Percentiles rank a stretch among this genome's conserved stretches.
These are phyloP conservation scores for Pachyrhynchus sulphureomaculatus DNA, from an alignment of 1,140 invertebrate species.

Conservation along the genomic window DNA sequence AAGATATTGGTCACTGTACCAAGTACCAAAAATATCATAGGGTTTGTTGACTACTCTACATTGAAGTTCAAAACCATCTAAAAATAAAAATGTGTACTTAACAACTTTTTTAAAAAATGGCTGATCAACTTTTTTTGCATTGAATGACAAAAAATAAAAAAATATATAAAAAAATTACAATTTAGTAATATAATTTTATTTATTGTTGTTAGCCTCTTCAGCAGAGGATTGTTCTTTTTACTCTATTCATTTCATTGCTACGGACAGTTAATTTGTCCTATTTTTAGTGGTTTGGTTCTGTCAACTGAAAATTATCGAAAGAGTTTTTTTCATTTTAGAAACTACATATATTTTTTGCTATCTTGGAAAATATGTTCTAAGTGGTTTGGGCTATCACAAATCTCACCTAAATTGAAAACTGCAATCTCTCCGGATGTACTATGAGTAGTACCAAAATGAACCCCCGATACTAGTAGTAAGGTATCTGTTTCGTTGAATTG, in stretches of 20 bases:
- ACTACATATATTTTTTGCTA: no score
- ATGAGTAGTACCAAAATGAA: constrained; percentile 77
- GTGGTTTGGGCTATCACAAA: no score
- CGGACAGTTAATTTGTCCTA: no score
- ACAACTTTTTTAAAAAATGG: not conserved
- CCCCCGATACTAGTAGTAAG: constrained; percentile 80
- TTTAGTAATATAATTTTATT: no score
- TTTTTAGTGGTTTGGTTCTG: no score
- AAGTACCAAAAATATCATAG: constrained; percentile 87
- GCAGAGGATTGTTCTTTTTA: no score
- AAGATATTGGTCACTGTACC: constrained; percentile 83
- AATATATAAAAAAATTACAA: no score
- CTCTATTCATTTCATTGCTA: no score
- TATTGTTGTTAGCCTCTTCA: no score
- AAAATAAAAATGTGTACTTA: constrained; percentile 8
- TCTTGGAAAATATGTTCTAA: no score
- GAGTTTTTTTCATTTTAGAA: not conserved
- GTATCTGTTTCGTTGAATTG: constrained; percentile 86
- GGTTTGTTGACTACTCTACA: constrained; percentile 84
- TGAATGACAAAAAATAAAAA: not conserved
- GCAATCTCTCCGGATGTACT: constrained; percentile 86
- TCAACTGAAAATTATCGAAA: not conserved
- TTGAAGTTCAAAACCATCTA: constrained; percentile 71
- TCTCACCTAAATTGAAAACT: constrained; percentile 74
- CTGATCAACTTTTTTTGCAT: not conserved